Base-by-base conservation (phyloP, 30 jellyfish, hydroid and myxozoan genomes). In the Aurelia sp. region DNA sequence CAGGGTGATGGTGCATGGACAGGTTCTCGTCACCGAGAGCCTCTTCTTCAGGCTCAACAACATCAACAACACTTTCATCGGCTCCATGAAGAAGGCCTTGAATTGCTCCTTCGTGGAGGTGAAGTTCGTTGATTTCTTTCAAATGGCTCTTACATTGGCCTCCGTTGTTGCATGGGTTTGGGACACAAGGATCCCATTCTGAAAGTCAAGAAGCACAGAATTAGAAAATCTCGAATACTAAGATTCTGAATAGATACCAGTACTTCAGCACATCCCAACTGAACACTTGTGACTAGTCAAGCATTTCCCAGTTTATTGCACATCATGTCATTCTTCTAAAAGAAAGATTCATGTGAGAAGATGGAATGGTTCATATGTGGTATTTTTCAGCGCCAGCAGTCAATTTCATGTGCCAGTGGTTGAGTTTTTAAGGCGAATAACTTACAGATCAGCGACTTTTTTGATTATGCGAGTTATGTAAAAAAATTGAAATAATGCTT, bases 111-210 rank as follows among this genome's bases (percentile, higher is more conserved):
- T 70, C 87, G 81, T 89, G 97, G 51, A 70, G 81, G 58, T 84
- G 90, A 0, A 92, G 74, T 12, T 92, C 94, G 9, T 73, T 76
- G 71, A 86, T 64, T 47, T 82, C 83, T 52, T 73, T 86, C 48
- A 91, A 59, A 78, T 91, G 97, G 60, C 96, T 91, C 66, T 91
- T 88, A 73, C 97, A 91, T 13, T 79, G 71, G 53, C 97, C 97
- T n/a, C 89, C 95, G 78, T 91, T 84, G 50, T 74, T 85, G 81
- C 97, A 91, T n/a, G 97, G 97, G 87, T 81, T 91, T 44, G 97
- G 97, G 0, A 84, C 82, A 59, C 97, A 91, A 3, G 97, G 96
- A 64, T 91, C 97, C 84, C 83, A 52, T 23, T 84, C 97, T 91
- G 74, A 12, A 64, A 74, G 5, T 27, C 16, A 53, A 55, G n/a